A percentile compares a stretch with the other conserved stretches of the same genome.
phyloP scores from a whole-genome alignment of 2,888 invertebrate genomes.

The Tanypteryx hageni region DNA sequence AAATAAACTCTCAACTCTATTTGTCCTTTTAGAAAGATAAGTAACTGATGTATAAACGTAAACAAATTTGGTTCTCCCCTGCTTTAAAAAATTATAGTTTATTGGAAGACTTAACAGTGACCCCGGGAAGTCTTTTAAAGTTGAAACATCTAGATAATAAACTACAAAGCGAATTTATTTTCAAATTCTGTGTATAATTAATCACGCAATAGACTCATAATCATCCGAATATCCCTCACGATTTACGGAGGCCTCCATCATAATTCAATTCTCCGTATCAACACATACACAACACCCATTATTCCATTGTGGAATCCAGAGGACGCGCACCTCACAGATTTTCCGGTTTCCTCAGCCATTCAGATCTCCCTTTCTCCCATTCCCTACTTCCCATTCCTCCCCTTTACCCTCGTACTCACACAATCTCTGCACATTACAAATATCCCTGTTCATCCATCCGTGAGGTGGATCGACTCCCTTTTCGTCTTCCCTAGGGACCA shows the following conservation, averaged over 20 bases:
- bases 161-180: too few species aligned
- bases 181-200: too few species aligned
- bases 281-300: neutral
- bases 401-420: neutral
- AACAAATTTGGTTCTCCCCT: too few species aligned
- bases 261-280: neutral
- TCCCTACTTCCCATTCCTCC: neutral
- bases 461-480: neutral
- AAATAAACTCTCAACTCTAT: too few species aligned
- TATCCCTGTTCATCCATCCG: neutral
- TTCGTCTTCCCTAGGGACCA: neutral
- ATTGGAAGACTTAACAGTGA: too few species aligned
- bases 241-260: neutral
- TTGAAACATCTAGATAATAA: too few species aligned
- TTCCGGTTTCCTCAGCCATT: neutral
- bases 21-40: too few species aligned
- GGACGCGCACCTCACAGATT: neutral
- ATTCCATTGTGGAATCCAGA: neutral
- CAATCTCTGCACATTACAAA: neutral
- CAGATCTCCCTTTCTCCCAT: neutral
- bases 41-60: too few species aligned
- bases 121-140: too few species aligned
- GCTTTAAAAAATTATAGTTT: too few species aligned
- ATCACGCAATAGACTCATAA: too few species aligned
- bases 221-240: neutral